Evolutionary conservation across 2,797 vertebrate genomes (phyloP).

Genomic region (Phoebastria nigripes): DNA sequence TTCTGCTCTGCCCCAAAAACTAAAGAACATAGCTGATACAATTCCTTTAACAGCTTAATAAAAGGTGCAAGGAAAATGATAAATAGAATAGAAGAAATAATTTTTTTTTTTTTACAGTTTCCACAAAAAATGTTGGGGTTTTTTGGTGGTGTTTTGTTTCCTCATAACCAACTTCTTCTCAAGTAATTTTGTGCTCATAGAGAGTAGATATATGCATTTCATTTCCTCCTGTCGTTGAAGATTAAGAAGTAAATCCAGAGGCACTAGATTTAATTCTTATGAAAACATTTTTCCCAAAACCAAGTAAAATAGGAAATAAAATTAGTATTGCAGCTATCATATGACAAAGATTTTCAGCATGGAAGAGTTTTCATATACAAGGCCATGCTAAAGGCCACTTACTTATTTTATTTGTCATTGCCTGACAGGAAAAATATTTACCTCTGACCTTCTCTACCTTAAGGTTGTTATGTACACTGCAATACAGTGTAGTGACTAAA

Average conservation of each 20-base stretch:
- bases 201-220: neutral
- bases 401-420: neutral
- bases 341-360: neutral
- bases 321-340: neutral
- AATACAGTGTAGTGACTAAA: neutral
- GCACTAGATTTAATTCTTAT: neutral
- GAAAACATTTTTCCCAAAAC: neutral
- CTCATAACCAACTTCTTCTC: neutral
- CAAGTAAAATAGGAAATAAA: neutral
- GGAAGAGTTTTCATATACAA: neutral
- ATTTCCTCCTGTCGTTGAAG: neutral
- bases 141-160: neutral
- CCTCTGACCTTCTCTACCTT: neutral
- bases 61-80: neutral
- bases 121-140: neutral
- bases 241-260: neutral
- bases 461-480: neutral
- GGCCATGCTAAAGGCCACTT: neutral
- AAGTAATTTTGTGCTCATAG: neutral
- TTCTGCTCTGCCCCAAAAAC: neutral
- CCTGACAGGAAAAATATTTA: neutral
- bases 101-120: neutral
- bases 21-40: neutral
- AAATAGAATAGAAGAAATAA: neutral
- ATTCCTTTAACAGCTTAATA: neutral